A percentile compares a stretch with the other conserved stretches of the same genome.
These are phyloP conservation scores for Polymixis lichenea DNA, from an alignment of 2,888 invertebrate genomes.

Conservation along the genomic window DNA sequence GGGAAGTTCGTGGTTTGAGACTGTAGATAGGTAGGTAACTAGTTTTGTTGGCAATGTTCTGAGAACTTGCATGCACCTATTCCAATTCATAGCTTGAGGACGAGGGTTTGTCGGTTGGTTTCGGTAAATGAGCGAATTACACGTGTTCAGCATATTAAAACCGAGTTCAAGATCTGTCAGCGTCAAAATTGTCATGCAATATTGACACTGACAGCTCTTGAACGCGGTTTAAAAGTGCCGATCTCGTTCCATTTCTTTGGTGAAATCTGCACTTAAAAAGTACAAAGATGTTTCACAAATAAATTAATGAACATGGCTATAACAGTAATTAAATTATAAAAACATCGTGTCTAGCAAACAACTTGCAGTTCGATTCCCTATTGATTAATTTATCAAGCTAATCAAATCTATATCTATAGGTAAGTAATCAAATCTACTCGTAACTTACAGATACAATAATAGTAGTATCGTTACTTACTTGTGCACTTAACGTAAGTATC, in stretches of 20 bases:
- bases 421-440: not conserved
- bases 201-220: too few species aligned
- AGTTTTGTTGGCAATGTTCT: conserved; percentile 1
- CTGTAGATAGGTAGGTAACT: not conserved
- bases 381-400: not conserved
- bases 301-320: not conserved
- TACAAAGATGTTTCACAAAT: not conserved
- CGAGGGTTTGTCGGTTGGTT: not conserved
- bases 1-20: conserved; percentile 6
- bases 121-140: not conserved
- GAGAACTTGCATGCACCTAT: not conserved
- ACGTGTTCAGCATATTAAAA: too few species aligned
- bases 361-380: not conserved
- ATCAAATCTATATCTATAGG: not conserved
- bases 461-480: conserved; percentile 10
- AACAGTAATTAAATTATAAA: not conserved
- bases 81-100: not conserved
- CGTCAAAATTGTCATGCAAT: too few species aligned
- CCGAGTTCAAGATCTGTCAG: too few species aligned
- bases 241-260: too few species aligned
- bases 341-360: not conserved
- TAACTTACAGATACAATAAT: not conserved
- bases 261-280: too few species aligned
- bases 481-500: conserved; percentile 22
- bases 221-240: too few species aligned